A percentile compares a stretch with the other conserved stretches of the same genome.
phyloP scores from a whole-genome alignment of 2,113 vertebrate species.

The Ramphastos sulfuratus region DNA sequence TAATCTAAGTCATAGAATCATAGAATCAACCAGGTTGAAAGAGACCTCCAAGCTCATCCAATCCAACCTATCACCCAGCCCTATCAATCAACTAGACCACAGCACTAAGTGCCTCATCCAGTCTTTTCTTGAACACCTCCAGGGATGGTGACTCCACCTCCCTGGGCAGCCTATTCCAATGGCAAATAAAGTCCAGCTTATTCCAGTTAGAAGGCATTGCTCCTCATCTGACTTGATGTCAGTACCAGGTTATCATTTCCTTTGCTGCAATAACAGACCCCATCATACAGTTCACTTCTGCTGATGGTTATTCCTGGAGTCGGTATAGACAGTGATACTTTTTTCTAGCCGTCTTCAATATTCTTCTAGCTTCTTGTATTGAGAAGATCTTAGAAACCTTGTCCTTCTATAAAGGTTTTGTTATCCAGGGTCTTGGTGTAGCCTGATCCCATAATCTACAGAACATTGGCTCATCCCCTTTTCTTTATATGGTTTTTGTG shows the following conservation, averaged over 20 bases:
- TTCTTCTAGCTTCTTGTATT: background rate
- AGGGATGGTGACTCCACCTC: too few species aligned
- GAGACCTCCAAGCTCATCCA: too few species aligned
- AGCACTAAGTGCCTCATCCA: too few species aligned
- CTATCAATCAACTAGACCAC: too few species aligned
- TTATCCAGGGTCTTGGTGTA: background rate
- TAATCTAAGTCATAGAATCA: too few species aligned
- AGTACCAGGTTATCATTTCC: background rate
- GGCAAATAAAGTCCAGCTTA: too few species aligned
- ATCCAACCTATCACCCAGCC: too few species aligned
- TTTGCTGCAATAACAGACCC: background rate
- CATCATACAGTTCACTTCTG: background rate
- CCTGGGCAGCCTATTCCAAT: too few species aligned
- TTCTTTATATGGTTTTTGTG: background rate
- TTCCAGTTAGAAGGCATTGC: too few species aligned
- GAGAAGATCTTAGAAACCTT: background rate
- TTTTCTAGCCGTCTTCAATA: background rate
- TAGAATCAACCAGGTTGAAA: too few species aligned
- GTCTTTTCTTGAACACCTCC: too few species aligned
- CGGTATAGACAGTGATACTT: background rate
- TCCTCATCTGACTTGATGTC: fast-evolving
- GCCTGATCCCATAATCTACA: background rate
- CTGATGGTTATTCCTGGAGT: background rate
- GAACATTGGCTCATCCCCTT: background rate
- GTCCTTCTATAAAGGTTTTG: background rate